Conservation (phyloP, 1,140 invertebrate species). For the Hermetia illucens region DNA sequence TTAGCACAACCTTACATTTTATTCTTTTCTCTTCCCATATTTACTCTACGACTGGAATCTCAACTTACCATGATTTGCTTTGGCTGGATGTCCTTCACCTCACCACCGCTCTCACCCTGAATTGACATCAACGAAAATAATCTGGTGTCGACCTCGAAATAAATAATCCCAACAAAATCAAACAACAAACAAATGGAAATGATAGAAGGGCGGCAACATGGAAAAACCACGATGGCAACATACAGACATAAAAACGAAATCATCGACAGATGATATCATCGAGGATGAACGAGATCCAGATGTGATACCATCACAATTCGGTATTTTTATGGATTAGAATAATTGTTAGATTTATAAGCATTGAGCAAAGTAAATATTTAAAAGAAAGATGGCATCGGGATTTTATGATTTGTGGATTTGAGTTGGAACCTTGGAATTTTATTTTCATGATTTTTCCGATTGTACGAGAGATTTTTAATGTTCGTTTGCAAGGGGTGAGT, state of each 20-base stretch:
- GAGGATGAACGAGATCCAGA: slow-evolving; percentile 53
- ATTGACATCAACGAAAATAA: neutral
- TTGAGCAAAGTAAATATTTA: neutral
- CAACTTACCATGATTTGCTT: no score
- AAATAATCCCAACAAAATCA: neutral
- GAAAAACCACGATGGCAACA: slow-evolving; percentile 30
- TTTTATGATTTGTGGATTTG: no score
- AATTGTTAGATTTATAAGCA: neutral
- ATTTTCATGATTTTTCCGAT: no score
- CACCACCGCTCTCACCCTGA: neutral
- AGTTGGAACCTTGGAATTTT: no score
- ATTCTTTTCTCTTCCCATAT: no score
- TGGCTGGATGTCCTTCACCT: neutral
- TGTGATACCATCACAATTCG: slow-evolving; percentile 57
- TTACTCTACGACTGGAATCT: no score
- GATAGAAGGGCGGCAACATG: slow-evolving; percentile 17
- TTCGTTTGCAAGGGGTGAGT: no score
- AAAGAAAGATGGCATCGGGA: no score
- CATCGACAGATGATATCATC: slow-evolving; percentile 24
- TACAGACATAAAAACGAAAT: slow-evolving; percentile 29
- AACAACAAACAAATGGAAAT: neutral
- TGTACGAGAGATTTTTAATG: no score
- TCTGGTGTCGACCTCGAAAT: neutral
- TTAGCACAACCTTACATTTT: no score
- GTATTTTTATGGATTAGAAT: slow-evolving; percentile 31